Evolutionary conservation across 2,113 vertebrate genomes (phyloP).

Genomic region (Telmatochromis sp.): DNA sequence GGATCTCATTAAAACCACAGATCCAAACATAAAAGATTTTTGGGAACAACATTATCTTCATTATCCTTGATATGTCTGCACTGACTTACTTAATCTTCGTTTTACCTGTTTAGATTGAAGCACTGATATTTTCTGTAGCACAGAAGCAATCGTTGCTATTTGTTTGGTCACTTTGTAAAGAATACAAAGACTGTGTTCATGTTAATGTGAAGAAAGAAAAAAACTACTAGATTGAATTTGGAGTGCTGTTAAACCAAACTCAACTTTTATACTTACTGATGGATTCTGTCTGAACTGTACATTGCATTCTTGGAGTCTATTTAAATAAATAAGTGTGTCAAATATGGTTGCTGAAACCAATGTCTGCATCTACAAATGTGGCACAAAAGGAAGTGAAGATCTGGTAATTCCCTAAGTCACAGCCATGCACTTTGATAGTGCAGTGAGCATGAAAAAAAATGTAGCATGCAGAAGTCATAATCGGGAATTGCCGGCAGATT

Average conservation of each 20-base stretch:
- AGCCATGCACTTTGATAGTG: background rate
- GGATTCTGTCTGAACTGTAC: conserved; percentile 47
- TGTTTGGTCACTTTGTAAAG: conserved; percentile 24
- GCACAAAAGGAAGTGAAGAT: background rate
- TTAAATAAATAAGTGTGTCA: conserved; percentile 64
- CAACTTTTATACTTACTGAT: conserved; percentile 44
- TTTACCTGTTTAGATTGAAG: conserved; percentile 25
- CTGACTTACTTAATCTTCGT: conserved; percentile 34
- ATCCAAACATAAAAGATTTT: background rate
- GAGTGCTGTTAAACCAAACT: conserved; percentile 49
- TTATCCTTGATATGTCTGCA: conserved; percentile 13
- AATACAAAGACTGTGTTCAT: background rate
- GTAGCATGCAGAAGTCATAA: background rate
- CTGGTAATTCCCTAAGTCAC: background rate
- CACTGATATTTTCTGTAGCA: conserved; percentile 57
- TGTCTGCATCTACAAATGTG: background rate
- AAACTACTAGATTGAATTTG: background rate
- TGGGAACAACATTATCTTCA: conserved; percentile 1
- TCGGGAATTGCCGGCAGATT: background rate
- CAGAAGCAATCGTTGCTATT: conserved; percentile 12
- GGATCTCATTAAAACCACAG: background rate
- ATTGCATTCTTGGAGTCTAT: conserved; percentile 56
- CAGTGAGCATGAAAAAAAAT: background rate
- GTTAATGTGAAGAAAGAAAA: background rate
- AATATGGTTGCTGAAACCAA: background rate